A percentile compares a stretch with the other conserved stretches of the same genome.
Conservation (phyloP, 2,888 invertebrate species). For the Xanthia icteritia region DNA sequence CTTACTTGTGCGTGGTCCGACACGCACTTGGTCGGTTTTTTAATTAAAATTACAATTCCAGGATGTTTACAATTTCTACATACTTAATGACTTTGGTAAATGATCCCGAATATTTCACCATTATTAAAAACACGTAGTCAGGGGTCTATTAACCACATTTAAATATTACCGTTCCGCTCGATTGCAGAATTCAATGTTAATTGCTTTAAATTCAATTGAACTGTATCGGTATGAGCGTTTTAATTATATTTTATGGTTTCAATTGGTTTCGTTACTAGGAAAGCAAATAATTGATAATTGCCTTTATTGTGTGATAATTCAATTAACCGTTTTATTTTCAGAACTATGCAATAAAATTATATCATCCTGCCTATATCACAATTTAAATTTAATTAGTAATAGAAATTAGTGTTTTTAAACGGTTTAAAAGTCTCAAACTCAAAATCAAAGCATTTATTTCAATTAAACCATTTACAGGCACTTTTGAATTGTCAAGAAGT, state of each 20-base stretch:
- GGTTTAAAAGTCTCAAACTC: no score
- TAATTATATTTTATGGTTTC: conserved; percentile 17
- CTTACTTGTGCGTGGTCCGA: no score
- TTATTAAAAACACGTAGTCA: neutral
- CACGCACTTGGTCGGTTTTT: no score
- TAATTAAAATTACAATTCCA: no score
- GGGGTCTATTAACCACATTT: conserved; percentile 33
- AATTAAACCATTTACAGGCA: no score
- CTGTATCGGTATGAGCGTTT: conserved; percentile 5
- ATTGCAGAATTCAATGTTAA: conserved; percentile 14
- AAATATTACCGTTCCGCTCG: conserved; percentile 17
- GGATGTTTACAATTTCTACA: no score
- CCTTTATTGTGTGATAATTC: conserved; percentile 9
- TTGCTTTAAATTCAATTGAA: conserved; percentile 31
- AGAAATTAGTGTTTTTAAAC: neutral
- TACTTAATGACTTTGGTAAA: no score
- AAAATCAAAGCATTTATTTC: no score
- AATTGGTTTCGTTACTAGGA: neutral
- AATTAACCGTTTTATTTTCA: neutral
- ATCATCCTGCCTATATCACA: neutral
- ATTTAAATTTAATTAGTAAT: neutral
- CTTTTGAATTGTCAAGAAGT: no score
- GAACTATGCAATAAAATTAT: neutral
- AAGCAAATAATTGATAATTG: conserved; percentile 22
- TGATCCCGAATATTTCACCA: neutral